Base-by-base conservation (phyloP, 2,888 invertebrate genomes). In the Rotaria sp. region DNA sequence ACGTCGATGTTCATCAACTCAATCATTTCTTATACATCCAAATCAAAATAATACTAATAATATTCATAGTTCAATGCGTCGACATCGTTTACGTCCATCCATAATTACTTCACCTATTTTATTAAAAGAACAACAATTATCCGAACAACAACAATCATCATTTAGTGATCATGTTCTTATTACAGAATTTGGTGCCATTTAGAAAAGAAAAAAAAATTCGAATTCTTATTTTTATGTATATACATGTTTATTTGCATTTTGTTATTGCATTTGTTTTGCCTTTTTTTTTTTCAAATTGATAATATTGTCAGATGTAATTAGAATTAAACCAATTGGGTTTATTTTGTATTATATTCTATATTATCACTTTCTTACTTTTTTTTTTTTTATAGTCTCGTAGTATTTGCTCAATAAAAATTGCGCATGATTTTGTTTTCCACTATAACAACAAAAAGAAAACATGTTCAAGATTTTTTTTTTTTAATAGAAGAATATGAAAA, bases 181-280 rank as follows among this genome's bases (percentile, higher is more conserved):
- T 24, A 75, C 75, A 18, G 75, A 75, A 75, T 75, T 75, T 75
- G 75, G 75, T 75, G 75, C 75, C 75, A 75, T 75, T 41, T 75
- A 75, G 26, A 30, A 21, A 11, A 74, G 35, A 26, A 67, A 55
- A 55, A 7, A 5, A 55, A 26, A 55, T 24, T 26, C 1, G 10
- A 55, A 55, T 55, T 55, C 26, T 55, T 55, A 55, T 15, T 59
- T 30, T 30, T n/a, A 30, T 59, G 59, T 59, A 59, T 30, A 59
- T 59, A 59, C 59, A 59, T 59, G 59, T 59, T 59, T 59, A 59
- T 59, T 59, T 30, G 11, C 10, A n/a, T 75, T 41, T 38, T 38
- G 41, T 75, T 41, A 30, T 18, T 75, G 41, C 38, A 26, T 75
- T 75, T 74, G 74, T 74, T 74, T 67, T 24, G 2, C n/a, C 26